Conservation (phyloP, 2,113 vertebrate species). For the Marcusenius ussheri region DNA sequence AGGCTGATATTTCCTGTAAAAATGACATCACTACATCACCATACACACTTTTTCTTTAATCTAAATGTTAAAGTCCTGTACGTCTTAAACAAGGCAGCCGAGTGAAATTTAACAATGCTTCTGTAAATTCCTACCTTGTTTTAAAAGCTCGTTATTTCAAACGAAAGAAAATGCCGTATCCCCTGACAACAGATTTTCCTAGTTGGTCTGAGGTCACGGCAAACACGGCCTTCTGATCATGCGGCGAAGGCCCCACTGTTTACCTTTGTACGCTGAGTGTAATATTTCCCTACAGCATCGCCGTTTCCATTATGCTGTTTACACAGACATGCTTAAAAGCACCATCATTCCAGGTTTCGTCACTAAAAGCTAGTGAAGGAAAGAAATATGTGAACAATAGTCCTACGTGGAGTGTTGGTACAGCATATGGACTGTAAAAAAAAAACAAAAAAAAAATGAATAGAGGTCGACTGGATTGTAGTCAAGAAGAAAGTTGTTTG, state of each 20-base stretch:
- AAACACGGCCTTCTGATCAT: background rate
- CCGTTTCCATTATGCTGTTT: background rate
- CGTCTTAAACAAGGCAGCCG: background rate
- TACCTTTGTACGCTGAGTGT: background rate
- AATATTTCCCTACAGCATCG: background rate
- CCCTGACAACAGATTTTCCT: background rate
- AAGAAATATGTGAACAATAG: background rate
- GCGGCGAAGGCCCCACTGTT: background rate
- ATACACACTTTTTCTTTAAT: background rate
- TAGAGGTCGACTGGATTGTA: background rate
- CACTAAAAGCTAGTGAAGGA: background rate
- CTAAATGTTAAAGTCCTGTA: background rate
- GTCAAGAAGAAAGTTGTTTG: constrained; percentile 7
- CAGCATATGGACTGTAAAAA: background rate
- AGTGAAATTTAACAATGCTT: background rate
- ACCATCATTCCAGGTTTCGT: background rate
- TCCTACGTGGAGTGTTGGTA: background rate
- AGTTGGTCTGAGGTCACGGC: background rate
- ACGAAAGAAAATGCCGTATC: background rate
- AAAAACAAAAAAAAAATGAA: background rate
- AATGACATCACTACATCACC: background rate
- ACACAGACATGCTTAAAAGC: background rate
- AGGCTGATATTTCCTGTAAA: background rate
- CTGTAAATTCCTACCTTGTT: background rate
- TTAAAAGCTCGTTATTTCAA: background rate